A percentile compares a stretch with the other conserved stretches of the same genome.
Evolutionary conservation across 2,113 vertebrate genomes (phyloP).

Genomic region (Pterocles burchelli): DNA sequence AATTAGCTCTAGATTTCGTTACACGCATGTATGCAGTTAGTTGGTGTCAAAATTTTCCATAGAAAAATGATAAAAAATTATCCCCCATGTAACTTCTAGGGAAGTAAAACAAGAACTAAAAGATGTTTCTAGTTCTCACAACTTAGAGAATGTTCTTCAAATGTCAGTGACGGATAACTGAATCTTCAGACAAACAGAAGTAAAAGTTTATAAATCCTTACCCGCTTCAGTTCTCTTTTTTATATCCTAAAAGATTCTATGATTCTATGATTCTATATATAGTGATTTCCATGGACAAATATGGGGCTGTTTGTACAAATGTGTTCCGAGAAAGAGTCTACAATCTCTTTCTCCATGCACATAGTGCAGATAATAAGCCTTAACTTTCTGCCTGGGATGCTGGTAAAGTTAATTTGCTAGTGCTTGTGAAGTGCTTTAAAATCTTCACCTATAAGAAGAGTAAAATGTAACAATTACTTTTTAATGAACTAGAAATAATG

Average conservation of each 20-base stretch:
- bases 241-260: too few species aligned
- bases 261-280: background rate
- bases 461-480: slow-evolving; percentile 38
- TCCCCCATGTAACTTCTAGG: background rate
- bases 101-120: background rate
- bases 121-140: background rate
- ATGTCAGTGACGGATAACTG: background rate
- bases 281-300: background rate
- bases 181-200: background rate
- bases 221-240: background rate
- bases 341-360: background rate
- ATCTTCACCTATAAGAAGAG: background rate
- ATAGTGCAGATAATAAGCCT: background rate
- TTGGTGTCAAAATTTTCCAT: background rate
- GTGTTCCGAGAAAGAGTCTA: background rate
- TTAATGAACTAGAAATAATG: slow-evolving; percentile 38
- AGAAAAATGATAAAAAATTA: accelerated
- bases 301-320: background rate
- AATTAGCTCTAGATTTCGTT: background rate
- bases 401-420: slow-evolving; percentile 17
- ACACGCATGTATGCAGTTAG: background rate
- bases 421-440: background rate
- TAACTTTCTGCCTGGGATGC: background rate
- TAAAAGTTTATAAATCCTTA: background rate
- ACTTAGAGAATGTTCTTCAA: background rate